phyloP scores from a whole-genome alignment of 2,888 invertebrate genomes.

The Prosopocoilus inquinatus region DNA sequence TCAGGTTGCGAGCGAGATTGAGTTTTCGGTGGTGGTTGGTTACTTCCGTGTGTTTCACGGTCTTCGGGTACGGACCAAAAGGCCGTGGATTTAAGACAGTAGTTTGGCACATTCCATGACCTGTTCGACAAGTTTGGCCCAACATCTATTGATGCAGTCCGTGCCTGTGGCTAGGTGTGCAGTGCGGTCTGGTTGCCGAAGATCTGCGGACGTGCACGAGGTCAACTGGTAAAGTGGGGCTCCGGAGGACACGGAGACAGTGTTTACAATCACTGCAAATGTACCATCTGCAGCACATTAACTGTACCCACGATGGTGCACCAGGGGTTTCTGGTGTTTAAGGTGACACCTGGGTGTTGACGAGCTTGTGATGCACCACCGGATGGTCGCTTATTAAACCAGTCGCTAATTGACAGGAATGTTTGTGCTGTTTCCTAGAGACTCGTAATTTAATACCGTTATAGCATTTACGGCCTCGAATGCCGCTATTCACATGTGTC shows the following conservation, averaged over 20 bases:
- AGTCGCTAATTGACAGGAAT: too few species aligned
- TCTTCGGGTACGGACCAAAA: not conserved
- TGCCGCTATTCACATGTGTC: conserved; percentile 19
- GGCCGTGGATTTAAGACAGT: not conserved
- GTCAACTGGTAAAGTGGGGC: conserved; percentile 47
- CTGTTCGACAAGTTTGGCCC: conserved; percentile 33
- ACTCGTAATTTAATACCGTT: conserved; percentile 26
- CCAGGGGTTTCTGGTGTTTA: conserved; percentile 8
- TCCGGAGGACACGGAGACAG: conserved; percentile 46
- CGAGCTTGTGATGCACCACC: too few species aligned
- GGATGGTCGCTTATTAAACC: too few species aligned
- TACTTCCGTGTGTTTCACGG: not conserved
- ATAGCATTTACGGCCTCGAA: conserved; percentile 26
- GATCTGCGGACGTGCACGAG: conserved; percentile 47
- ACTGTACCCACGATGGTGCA: conserved; percentile 13
- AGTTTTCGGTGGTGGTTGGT: not conserved
- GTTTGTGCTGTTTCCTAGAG: too few species aligned
- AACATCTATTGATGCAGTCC: conserved; percentile 29
- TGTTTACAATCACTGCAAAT: conserved; percentile 46
- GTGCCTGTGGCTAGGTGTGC: conserved; percentile 17
- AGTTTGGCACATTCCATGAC: conserved; percentile 36
- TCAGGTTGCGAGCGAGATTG: too few species aligned
- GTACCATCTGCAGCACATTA: conserved; percentile 34
- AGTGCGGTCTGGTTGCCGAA: conserved; percentile 31
- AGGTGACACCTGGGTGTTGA: not conserved